phyloP scores from a whole-genome alignment of 2,797 vertebrate species.

The Poecilia picta region DNA sequence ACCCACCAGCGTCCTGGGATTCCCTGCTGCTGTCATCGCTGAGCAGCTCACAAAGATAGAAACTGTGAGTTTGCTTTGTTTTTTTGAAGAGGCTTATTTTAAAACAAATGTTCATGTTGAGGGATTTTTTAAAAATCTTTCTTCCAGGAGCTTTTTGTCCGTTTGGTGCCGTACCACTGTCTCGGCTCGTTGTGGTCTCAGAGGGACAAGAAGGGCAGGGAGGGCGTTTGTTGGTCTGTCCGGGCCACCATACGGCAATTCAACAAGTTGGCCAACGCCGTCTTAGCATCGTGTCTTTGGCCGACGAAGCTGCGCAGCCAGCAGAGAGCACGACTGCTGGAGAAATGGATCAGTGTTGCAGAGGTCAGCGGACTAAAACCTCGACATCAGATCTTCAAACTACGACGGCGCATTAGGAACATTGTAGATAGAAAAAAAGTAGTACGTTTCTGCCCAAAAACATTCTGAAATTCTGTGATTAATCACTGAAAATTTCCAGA shows the following conservation, averaged over 20 bases:
- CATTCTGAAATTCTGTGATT: too few species aligned
- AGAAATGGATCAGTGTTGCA: conserved; percentile 93
- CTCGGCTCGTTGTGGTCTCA: conserved; percentile 91
- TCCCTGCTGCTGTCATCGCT: conserved; percentile 84
- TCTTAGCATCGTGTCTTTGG: conserved; percentile 87
- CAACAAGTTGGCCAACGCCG: conserved; percentile 88
- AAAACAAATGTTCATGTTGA: background rate
- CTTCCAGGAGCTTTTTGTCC: conserved; percentile 88
- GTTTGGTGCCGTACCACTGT: conserved; percentile 91
- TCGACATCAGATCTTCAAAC: background rate
- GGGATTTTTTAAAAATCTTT: background rate
- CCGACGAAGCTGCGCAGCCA: conserved; percentile 83
- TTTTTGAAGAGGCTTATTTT: background rate
- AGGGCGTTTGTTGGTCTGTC: conserved; percentile 87
- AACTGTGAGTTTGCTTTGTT: conserved; percentile 76
- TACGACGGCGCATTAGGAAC: too few species aligned
- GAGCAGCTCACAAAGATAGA: conserved; percentile 92
- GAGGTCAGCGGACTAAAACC: conserved; percentile 74
- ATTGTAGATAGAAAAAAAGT: too few species aligned
- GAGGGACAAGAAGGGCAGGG: conserved; percentile 87
- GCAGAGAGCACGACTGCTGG: conserved; percentile 88
- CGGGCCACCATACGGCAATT: conserved; percentile 91
- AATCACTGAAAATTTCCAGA: too few species aligned
- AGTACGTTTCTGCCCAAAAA: too few species aligned
- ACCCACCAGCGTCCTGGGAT: conserved; percentile 86